A percentile compares a stretch with the other conserved stretches of the same genome.
Evolutionary conservation across 2,797 vertebrate species (phyloP).

Genomic region (Channallabes apus): DNA sequence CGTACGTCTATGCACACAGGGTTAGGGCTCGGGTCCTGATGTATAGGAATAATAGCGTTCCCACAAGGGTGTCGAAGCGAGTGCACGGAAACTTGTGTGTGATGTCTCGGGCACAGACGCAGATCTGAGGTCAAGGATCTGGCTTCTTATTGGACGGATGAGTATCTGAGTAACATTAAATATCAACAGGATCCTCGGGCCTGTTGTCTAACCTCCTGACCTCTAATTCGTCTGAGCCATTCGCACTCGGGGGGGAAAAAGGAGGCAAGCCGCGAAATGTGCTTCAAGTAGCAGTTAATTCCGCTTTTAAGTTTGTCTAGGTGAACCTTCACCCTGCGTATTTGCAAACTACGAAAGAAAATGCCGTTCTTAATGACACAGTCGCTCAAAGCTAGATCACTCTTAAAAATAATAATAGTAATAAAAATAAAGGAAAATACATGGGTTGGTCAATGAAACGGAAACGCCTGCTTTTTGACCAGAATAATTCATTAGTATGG

Average conservation of each 20-base stretch:
- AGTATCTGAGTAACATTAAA: conserved; percentile 10
- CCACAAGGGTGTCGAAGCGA: background rate
- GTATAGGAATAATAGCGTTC: conserved; percentile 8
- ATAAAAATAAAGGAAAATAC: conserved; percentile 20
- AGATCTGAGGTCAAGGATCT: conserved; percentile 12
- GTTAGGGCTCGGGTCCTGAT: conserved; percentile 3
- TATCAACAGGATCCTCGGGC: conserved; percentile 25
- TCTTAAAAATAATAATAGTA: background rate
- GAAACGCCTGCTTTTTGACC: no score
- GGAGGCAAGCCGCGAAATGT: background rate
- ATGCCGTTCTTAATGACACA: background rate
- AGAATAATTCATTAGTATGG: no score
- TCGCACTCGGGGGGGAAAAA: background rate
- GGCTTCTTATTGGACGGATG: conserved; percentile 13
- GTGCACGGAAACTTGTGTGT: background rate
- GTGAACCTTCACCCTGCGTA: conserved; percentile 12
- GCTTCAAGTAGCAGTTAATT: conserved; percentile 16
- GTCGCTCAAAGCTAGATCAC: background rate
- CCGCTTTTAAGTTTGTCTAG: background rate
- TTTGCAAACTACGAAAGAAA: conserved; percentile 9
- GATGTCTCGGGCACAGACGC: background rate
- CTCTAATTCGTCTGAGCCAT: conserved; percentile 1
- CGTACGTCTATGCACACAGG: background rate
- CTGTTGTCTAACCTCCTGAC: conserved; percentile 9
- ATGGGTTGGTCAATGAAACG: no score